phyloP scores from a whole-genome alignment of 2,888 invertebrate species.

The Gonocerus acuteangulatus region DNA sequence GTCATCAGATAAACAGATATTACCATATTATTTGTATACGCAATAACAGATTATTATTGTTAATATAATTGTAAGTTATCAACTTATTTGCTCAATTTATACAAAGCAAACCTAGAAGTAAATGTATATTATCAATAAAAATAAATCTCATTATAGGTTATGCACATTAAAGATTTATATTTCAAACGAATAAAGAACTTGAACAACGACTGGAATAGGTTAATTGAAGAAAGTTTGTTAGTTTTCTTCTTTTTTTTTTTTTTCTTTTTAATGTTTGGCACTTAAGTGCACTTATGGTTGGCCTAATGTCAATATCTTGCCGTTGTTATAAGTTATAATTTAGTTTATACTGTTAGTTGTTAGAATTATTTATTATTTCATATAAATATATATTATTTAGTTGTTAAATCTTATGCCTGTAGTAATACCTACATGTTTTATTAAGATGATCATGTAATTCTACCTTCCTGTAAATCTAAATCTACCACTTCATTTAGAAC shows the following conservation, averaged over 20 bases:
- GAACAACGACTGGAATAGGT: conserved; percentile 22
- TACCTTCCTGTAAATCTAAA: too few relatives aligned
- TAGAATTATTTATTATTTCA: conserved; percentile 17
- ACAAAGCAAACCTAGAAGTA: conserved; percentile 24
- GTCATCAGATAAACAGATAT: conserved; percentile 19
- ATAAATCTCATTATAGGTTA: conserved; percentile 21
- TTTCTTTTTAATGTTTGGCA: conserved; percentile 2
- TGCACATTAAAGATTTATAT: neutral
- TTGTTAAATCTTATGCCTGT: neutral
- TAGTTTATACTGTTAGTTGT: conserved; percentile 10
- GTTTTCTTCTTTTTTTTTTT: too few relatives aligned
- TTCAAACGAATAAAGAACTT: conserved; percentile 5
- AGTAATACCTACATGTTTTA: too few relatives aligned
- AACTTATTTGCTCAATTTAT: conserved; percentile 25
- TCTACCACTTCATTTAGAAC: too few relatives aligned
- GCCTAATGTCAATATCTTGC: conserved; percentile 20
- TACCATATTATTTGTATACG: conserved; percentile 23
- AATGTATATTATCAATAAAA: conserved; percentile 7
- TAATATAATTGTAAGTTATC: conserved; percentile 20
- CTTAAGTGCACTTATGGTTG: neutral
- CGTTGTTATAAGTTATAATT: conserved; percentile 23
- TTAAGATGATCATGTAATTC: too few relatives aligned
- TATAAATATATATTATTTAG: neutral
- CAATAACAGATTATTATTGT: conserved; percentile 23
- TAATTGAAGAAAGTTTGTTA: conserved; percentile 2